Percentiles rank a stretch among this genome's conserved stretches.
These are phyloP conservation scores for Trachops cirrhosus DNA, from an alignment of 2,797 vertebrate species.

Conservation along the genomic window DNA sequence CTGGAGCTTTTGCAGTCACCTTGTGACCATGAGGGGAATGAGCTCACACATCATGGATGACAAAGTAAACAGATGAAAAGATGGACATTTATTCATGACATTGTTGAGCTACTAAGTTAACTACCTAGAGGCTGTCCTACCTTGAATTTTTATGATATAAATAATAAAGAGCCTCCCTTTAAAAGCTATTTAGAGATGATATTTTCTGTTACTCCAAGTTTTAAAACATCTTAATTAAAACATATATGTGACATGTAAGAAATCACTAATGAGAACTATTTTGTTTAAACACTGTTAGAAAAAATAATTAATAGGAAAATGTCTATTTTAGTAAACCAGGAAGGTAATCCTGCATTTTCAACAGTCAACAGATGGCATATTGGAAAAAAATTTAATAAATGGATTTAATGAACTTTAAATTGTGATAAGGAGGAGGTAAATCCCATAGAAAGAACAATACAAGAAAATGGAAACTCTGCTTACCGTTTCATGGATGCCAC, in stretches of 20 bases:
- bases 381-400: not conserved
- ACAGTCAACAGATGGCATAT: not conserved
- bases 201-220: not conserved
- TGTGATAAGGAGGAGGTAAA: not conserved
- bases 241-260: not conserved
- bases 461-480: not conserved
- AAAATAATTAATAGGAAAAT: not conserved
- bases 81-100: not conserved
- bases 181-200: not conserved
- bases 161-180: not conserved
- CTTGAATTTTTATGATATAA: not conserved
- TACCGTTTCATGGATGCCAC: not conserved
- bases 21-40: not conserved
- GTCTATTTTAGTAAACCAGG: not conserved
- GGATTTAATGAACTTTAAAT: not conserved
- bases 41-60: not conserved
- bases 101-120: not conserved
- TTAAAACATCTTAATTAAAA: not conserved
- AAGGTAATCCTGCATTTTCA: not conserved
- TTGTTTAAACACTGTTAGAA: not conserved
- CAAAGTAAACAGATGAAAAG: not conserved
- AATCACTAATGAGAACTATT: not conserved
- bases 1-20: not conserved
- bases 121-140: not conserved
- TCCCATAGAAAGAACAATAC: not conserved